Conservation (phyloP, 2,797 vertebrate genomes). For the Discoglossus pictus region DNA sequence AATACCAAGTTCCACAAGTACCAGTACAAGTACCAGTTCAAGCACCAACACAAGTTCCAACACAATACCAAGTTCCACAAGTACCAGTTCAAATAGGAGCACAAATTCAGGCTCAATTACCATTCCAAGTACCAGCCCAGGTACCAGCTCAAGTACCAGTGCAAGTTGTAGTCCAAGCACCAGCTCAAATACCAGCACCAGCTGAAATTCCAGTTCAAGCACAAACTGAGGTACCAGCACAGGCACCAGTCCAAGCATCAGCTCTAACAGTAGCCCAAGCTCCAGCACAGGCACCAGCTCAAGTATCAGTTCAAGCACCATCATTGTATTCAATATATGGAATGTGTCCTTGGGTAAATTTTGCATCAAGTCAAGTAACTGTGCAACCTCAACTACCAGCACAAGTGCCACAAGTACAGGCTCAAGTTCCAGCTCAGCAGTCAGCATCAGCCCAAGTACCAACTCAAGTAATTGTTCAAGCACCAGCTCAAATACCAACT, state of each 20-base stretch:
- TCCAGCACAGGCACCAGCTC: not conserved
- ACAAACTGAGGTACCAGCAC: not conserved
- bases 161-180: not conserved
- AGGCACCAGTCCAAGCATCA: not conserved
- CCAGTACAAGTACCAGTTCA: not conserved
- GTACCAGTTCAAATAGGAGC: not conserved
- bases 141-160: not conserved
- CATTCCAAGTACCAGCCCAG: not conserved
- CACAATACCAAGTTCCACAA: not conserved
- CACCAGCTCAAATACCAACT: not conserved
- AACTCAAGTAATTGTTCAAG: not conserved
- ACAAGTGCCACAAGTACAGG: not conserved
- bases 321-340: too few relatives aligned
- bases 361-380: too few relatives aligned
- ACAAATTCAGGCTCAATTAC: not conserved
- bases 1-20: not conserved
- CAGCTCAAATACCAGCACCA: not conserved
- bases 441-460: not conserved
- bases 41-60: too few relatives aligned
- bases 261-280: not conserved
- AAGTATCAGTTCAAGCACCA: not conserved
- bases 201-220: not conserved
- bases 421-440: not conserved
- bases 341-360: too few relatives aligned
- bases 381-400: not conserved